These are phyloP conservation scores for Rhogogaster chlorosoma DNA, from an alignment of 2,888 invertebrate species.

Conservation along the genomic window DNA sequence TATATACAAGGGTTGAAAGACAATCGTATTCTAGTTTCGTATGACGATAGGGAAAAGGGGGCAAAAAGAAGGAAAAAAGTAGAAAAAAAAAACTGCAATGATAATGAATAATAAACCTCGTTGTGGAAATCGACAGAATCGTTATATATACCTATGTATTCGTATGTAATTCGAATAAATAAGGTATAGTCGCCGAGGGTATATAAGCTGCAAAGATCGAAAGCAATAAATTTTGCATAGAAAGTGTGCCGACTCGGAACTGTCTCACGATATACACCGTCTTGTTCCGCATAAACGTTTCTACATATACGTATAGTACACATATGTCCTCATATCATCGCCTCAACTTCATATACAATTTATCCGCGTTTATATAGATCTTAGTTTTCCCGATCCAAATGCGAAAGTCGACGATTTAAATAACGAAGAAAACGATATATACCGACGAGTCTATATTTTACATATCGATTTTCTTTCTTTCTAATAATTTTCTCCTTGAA, in stretches of 20 bases:
- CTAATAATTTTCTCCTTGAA: background rate
- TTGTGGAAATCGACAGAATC: background rate
- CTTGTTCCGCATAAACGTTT: background rate
- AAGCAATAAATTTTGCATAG: constrained; percentile 75
- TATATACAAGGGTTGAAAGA: background rate
- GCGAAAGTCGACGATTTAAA: background rate
- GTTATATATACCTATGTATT: background rate
- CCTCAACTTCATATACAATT: background rate
- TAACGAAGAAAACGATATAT: background rate
- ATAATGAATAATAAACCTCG: background rate
- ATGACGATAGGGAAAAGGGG: too few species aligned
- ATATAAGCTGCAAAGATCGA: constrained; percentile 67
- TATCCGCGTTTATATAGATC: background rate
- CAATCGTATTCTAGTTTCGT: too few species aligned
- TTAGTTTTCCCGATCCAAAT: background rate
- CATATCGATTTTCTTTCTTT: background rate
- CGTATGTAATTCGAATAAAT: background rate
- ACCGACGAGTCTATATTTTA: background rate
- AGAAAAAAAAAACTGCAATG: background rate
- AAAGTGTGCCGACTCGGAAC: constrained; percentile 57
- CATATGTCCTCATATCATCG: background rate
- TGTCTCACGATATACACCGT: constrained; percentile 1
- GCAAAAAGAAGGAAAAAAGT: background rate
- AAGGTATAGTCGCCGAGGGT: background rate
- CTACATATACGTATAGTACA: background rate